Evolutionary conservation across 2,113 vertebrate species (phyloP).

Genomic region (Blennius ocellaris): DNA sequence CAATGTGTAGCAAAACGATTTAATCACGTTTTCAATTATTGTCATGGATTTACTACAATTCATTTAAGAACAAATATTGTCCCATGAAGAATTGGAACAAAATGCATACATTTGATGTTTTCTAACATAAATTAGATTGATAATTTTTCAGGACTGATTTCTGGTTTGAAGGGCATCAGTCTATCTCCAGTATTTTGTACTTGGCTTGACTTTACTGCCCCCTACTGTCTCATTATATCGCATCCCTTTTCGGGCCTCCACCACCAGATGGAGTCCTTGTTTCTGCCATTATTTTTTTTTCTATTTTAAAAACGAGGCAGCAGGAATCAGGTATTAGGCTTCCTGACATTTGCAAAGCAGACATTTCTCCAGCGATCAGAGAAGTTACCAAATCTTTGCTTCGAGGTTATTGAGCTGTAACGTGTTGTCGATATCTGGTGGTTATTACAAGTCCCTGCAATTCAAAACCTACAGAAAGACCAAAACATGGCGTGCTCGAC

Average conservation of each 20-base stretch:
- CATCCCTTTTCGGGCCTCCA: conserved; percentile 10
- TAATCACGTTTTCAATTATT: too few species aligned
- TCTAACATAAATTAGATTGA: too few species aligned
- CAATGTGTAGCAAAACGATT: too few species aligned
- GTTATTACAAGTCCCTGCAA: neutral
- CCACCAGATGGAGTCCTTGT: conserved; percentile 63
- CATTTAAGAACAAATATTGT: too few species aligned
- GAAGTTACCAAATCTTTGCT: neutral
- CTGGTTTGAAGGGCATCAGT: too few species aligned
- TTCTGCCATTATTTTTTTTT: conserved; percentile 2
- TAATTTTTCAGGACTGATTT: too few species aligned
- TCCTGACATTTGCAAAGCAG: neutral
- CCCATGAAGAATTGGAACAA: too few species aligned
- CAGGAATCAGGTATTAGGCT: neutral
- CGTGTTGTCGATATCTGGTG: conserved; percentile 3
- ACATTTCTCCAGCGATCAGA: conserved; percentile 4
- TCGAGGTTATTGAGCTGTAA: conserved; percentile 7
- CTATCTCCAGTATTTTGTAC: too few species aligned
- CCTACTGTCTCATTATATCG: neutral
- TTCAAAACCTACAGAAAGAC: neutral
- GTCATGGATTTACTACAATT: too few species aligned
- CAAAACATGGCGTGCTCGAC: too few species aligned
- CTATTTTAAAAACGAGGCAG: neutral
- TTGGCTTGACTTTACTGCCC: neutral
- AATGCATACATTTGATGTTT: too few species aligned